Percentiles rank a stretch among this genome's conserved stretches.
Evolutionary conservation across 2,888 invertebrate genomes (phyloP).

Genomic region (Heteromurus nitidus): DNA sequence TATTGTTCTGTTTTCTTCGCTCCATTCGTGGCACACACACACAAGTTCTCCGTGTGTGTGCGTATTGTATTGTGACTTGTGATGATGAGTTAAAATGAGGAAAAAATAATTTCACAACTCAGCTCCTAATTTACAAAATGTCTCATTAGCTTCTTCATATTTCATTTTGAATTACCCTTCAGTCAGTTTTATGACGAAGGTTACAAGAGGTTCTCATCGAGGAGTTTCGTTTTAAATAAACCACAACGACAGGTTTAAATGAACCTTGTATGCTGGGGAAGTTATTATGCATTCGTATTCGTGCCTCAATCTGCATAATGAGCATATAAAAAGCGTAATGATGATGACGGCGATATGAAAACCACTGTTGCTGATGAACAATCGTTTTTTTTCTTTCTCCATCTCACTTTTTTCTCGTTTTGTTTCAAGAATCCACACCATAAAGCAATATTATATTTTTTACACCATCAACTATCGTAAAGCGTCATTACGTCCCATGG

Average conservation of each 20-base stretch:
- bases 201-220: too few species aligned
- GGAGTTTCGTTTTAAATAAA: slow-evolving; percentile 8
- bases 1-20: background rate
- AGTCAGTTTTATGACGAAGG: slow-evolving; percentile 40
- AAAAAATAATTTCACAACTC: slow-evolving; percentile 54
- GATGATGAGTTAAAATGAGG: slow-evolving; percentile 31
- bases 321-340: slow-evolving; percentile 29
- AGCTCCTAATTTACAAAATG: slow-evolving; percentile 60
- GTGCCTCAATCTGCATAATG: slow-evolving; percentile 52
- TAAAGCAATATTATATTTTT: background rate
- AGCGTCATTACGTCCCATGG: slow-evolving; percentile 50
- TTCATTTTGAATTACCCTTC: slow-evolving; percentile 44
- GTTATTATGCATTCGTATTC: slow-evolving; percentile 28
- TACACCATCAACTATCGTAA: slow-evolving; percentile 18
- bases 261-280: background rate
- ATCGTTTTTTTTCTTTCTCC: slow-evolving; percentile 14
- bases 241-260: background rate
- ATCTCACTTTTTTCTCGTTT: slow-evolving; percentile 7
- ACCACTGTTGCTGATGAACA: slow-evolving; percentile 20
- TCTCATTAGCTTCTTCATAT: slow-evolving; percentile 58
- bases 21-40: background rate
- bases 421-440: background rate
- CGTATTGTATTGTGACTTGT: background rate
- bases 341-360: slow-evolving; percentile 49
- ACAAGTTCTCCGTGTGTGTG: background rate